Evolutionary conservation across 2,113 vertebrate species (phyloP).

Genomic region (Caloenas nicobarica): DNA sequence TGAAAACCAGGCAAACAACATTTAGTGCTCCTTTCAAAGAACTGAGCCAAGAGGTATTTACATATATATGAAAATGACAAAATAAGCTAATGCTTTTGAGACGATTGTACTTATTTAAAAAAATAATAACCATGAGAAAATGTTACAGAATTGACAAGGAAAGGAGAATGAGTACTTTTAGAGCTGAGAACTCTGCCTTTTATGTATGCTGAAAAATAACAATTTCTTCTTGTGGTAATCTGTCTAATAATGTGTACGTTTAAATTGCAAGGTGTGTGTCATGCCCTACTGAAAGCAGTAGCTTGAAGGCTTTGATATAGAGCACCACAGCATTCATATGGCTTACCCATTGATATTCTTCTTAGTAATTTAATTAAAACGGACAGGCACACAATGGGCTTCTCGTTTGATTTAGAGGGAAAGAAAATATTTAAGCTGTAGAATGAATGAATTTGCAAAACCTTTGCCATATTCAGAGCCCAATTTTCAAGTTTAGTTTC

Average conservation of each 20-base stretch:
- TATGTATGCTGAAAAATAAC: not conserved
- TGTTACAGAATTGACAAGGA: not conserved
- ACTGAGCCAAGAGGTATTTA: not conserved
- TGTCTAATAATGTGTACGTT: not conserved
- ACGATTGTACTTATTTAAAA: not conserved
- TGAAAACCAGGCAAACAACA: not conserved
- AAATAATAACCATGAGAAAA: not conserved
- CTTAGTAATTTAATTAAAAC: not conserved
- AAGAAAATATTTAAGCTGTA: not conserved
- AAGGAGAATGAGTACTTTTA: not conserved
- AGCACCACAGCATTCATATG: not conserved
- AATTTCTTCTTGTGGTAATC: not conserved
- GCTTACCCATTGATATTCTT: not conserved
- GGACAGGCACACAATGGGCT: not conserved
- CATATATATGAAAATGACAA: not conserved
- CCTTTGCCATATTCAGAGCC: not conserved
- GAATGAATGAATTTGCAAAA: not conserved
- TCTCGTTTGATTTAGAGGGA: not conserved
- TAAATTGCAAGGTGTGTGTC: not conserved
- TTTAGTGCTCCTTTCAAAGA: not conserved
- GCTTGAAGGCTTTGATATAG: not conserved
- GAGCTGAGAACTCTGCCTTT: not conserved
- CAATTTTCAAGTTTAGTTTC: not conserved
- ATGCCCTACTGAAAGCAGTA: accelerated
- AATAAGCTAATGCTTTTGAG: not conserved